Conservation (phyloP, 2,888 invertebrate genomes). For the Parthenolecanium corni region DNA sequence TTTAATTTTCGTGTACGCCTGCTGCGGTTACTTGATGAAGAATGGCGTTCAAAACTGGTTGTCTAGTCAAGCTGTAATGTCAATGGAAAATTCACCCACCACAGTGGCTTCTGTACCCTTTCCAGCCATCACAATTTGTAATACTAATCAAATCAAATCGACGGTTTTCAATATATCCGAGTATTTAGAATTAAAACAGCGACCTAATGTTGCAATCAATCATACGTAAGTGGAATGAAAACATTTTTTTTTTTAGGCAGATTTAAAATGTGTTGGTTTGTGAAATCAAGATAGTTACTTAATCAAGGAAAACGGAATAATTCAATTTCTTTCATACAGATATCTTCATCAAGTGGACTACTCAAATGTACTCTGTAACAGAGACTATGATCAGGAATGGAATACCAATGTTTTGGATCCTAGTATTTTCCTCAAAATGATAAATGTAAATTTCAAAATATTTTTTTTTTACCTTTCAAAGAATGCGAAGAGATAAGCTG, state of each 20-base stretch:
- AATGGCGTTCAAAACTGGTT: constrained; percentile 8
- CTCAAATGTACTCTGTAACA: not conserved
- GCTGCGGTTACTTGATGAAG: constrained; percentile 17
- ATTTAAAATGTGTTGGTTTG: not conserved
- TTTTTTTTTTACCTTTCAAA: not conserved
- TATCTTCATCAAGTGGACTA: constrained; percentile 10
- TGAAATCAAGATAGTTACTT: not conserved
- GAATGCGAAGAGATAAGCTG: too few relatives aligned
- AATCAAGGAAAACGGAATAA: too few relatives aligned
- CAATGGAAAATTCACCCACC: constrained; percentile 20
- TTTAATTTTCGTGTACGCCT: constrained; percentile 1
- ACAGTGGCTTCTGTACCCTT: constrained; percentile 22
- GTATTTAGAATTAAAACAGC: not conserved
- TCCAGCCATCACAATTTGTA: constrained; percentile 24
- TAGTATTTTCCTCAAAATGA: constrained; percentile 3
- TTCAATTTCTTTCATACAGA: not conserved
- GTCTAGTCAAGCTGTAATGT: constrained; percentile 10
- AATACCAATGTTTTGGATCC: not conserved
- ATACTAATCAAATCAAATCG: constrained; percentile 19
- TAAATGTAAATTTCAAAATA: constrained; percentile 4
- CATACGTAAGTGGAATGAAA: constrained; percentile 8
- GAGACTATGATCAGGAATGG: not conserved
- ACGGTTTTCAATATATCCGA: constrained; percentile 20
- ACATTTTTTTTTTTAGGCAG: not conserved
- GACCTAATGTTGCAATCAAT: not conserved